Evolutionary conservation across 1,140 invertebrate species (phyloP).

Genomic region (Drosophila cardini): DNA sequence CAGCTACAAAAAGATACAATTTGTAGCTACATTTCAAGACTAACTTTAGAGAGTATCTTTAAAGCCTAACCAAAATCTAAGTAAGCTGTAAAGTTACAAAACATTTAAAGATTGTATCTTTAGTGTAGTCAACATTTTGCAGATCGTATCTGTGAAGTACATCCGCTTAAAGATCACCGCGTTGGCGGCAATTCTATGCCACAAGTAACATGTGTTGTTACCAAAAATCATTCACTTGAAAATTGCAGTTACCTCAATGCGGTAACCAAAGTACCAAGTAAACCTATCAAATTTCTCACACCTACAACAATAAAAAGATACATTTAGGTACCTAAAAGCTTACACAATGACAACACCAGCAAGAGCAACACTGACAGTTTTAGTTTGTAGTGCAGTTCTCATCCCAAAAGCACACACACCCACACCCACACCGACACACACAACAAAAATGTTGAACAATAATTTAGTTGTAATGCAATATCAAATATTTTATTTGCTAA

Average conservation of each 20-base stretch:
- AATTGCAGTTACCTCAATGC: slow-evolving; percentile 57
- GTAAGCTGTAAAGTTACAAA: too few relatives aligned
- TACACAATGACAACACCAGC: slow-evolving; percentile 55
- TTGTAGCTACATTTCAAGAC: too few relatives aligned
- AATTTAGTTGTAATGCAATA: slow-evolving; percentile 80
- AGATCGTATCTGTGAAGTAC: too few relatives aligned
- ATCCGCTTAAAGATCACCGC: background rate
- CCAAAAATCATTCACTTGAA: slow-evolving; percentile 53
- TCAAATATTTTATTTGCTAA: slow-evolving; percentile 67
- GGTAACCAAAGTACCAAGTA: slow-evolving; percentile 41
- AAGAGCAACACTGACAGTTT: background rate
- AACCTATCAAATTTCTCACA: slow-evolving; percentile 75
- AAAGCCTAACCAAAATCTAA: too few relatives aligned
- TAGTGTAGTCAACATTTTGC: too few relatives aligned
- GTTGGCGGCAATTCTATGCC: background rate
- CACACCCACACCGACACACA: background rate
- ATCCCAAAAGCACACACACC: slow-evolving; percentile 5
- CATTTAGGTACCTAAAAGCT: slow-evolving; percentile 72
- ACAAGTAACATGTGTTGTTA: slow-evolving; percentile 11
- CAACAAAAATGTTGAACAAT: slow-evolving; percentile 38
- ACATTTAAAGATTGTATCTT: too few relatives aligned
- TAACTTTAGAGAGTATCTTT: too few relatives aligned
- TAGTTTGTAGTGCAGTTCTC: slow-evolving; percentile 26
- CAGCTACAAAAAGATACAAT: too few relatives aligned
- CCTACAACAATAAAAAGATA: slow-evolving; percentile 55